A percentile compares a stretch with the other conserved stretches of the same genome.
These are phyloP conservation scores for Melanerpes formicivorus DNA, from an alignment of 2,113 vertebrate species.

Conservation along the genomic window DNA sequence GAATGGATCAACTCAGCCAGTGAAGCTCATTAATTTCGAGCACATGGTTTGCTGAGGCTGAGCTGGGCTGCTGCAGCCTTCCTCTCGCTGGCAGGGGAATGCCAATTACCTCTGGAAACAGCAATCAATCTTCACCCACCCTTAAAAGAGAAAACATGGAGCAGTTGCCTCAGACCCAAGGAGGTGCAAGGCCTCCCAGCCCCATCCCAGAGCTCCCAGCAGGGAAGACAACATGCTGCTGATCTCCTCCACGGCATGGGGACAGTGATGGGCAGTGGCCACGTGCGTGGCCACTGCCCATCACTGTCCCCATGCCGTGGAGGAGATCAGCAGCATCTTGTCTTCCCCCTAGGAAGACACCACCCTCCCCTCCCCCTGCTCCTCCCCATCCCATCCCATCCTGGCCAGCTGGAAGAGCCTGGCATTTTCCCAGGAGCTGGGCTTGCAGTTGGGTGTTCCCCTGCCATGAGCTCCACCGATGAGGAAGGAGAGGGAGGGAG, in stretches of 20 bases:
- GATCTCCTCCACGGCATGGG: too few relatives aligned
- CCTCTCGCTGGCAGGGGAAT: background rate
- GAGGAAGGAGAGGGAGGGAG: background rate
- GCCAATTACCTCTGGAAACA: slow-evolving; percentile 40
- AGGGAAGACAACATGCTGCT: too few relatives aligned
- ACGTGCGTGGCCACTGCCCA: rapidly evolving
- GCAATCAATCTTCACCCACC: slow-evolving; percentile 50
- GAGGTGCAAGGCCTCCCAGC: background rate
- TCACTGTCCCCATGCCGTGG: rapidly evolving
- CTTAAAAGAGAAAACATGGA: slow-evolving; percentile 6
- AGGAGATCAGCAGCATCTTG: rapidly evolving
- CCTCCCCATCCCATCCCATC: background rate
- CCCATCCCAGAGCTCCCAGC: too few relatives aligned
- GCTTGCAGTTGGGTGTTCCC: rapidly evolving
- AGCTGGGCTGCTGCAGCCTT: background rate
- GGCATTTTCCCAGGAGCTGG: background rate
- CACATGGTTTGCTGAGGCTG: background rate
- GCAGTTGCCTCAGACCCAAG: background rate
- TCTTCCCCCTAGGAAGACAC: background rate
- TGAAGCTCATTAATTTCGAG: slow-evolving; percentile 46
- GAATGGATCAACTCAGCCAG: slow-evolving; percentile 43
- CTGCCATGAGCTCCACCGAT: background rate
- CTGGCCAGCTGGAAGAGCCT: background rate
- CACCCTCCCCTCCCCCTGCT: rapidly evolving
- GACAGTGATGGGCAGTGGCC: too few relatives aligned